Conservation (phyloP, 2,113 vertebrate species). For the Elephas maximus region DNA sequence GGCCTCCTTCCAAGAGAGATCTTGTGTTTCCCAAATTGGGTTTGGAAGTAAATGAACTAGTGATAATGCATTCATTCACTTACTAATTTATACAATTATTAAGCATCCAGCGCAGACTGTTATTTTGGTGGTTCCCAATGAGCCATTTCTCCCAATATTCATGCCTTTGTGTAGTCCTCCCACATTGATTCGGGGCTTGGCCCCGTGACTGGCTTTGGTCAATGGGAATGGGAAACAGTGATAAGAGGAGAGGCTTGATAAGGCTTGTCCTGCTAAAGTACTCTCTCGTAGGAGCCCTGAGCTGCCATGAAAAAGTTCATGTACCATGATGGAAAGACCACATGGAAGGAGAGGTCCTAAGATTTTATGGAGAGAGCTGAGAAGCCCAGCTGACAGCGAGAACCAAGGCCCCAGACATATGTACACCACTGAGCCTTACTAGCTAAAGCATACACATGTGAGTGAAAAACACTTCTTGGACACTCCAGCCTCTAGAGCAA, state of each 20-base stretch:
- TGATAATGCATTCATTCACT: not conserved
- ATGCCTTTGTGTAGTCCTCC: not conserved
- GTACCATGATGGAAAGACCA: not conserved
- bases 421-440: not conserved
- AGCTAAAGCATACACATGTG: not conserved
- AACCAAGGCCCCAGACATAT: not conserved
- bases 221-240: not conserved
- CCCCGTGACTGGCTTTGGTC: not conserved
- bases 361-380: not conserved
- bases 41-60: not conserved
- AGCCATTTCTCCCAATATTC: not conserved
- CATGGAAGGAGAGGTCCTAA: not conserved
- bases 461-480: not conserved
- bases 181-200: not conserved
- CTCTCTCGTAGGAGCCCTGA: not conserved
- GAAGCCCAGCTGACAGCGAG: accelerated
- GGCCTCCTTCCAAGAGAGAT: not conserved
- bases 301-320: not conserved
- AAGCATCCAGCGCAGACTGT: not conserved
- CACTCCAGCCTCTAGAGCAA: not conserved
- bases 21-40: not conserved
- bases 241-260: not conserved
- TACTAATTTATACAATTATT: too few relatives aligned
- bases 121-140: not conserved
- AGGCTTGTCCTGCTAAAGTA: not conserved